Evolutionary conservation across 2,888 invertebrate species (phyloP), one percentile per base, ranked within the genome.

Genomic region (Dorcus hopei): DNA sequence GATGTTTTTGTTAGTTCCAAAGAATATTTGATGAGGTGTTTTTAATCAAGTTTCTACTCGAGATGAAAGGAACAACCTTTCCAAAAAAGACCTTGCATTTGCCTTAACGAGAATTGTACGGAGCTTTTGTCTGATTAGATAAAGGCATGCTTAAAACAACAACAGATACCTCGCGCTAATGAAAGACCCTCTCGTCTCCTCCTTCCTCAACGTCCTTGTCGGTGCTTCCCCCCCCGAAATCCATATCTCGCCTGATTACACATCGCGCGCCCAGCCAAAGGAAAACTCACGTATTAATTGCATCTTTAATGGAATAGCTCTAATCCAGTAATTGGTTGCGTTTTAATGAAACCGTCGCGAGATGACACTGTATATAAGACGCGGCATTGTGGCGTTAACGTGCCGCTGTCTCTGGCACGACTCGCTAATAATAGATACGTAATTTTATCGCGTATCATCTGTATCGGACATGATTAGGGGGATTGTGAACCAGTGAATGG

Each of bases 121-220:
- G 56, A 51, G 72, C 75, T 74, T 77, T 78, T 78, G 77, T 78
- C 77, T 78, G 78, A 78, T 78, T 78, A 78, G 77, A 79, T 78
- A 78, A 77, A 78, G 77, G 77, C 77, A 74, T 75, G 77, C 78
- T 79, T 78, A 78, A 79, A 79, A 79, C 77, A 78, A 78, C 77
- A 78, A 78, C 77, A 77, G 76, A 78, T 77, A 77, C 74, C 76
- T 73, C 73, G 74, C 76, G 72, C 77, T 77, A 78, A 79, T 78
- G 77, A 79, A 78, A 77, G 73, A 71, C 67, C 73, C 69, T 64
- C 62, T 61, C 61, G 61, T 61, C 57, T 65, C 63, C 64, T 63
- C 58, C 59, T 59, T 61, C 61, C 62, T 52, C 59, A 57, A 52
- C 48, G 51, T 53, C 42, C 58, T 23, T 51, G 53, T 55, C 54